A percentile compares a stretch with the other conserved stretches of the same genome.
Evolutionary conservation across 2,113 vertebrate species (phyloP).

Genomic region (Scalopus aquaticus): DNA sequence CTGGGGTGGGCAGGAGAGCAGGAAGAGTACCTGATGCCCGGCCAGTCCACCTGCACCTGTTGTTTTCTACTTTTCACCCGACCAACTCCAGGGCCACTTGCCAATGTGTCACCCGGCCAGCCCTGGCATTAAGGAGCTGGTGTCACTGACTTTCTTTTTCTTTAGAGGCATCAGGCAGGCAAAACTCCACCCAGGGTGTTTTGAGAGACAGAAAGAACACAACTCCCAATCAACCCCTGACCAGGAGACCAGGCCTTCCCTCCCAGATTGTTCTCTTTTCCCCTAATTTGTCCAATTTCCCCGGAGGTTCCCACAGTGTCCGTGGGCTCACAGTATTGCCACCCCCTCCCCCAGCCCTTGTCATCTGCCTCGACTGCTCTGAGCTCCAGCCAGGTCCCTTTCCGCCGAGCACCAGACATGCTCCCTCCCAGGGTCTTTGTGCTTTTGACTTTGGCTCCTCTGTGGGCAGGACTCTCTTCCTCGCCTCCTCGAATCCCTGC

Average conservation of each 20-base stretch:
- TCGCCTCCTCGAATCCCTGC: neutral
- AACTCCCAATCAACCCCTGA: neutral
- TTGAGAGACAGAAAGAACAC: neutral
- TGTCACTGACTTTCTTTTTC: neutral
- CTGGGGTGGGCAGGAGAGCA: neutral
- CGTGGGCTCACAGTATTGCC: neutral
- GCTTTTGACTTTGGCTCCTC: neutral
- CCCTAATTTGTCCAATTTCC: neutral
- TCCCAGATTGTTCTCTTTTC: neutral
- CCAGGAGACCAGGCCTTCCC: neutral
- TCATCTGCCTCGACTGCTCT: neutral
- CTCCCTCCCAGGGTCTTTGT: neutral
- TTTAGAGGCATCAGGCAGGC: neutral
- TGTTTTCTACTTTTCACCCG: neutral
- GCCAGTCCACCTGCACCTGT: neutral
- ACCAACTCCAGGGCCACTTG: neutral
- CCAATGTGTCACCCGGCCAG: neutral
- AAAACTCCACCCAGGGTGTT: neutral
- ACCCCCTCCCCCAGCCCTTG: neutral
- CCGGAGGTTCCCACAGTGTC: neutral
- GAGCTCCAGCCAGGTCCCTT: neutral
- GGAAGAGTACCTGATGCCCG: neutral
- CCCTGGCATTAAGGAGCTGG: neutral
- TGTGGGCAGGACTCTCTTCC: neutral
- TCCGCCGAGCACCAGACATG: neutral